Base-by-base conservation (phyloP, 2,888 invertebrate genomes). In the Odontothrips loti region DNA sequence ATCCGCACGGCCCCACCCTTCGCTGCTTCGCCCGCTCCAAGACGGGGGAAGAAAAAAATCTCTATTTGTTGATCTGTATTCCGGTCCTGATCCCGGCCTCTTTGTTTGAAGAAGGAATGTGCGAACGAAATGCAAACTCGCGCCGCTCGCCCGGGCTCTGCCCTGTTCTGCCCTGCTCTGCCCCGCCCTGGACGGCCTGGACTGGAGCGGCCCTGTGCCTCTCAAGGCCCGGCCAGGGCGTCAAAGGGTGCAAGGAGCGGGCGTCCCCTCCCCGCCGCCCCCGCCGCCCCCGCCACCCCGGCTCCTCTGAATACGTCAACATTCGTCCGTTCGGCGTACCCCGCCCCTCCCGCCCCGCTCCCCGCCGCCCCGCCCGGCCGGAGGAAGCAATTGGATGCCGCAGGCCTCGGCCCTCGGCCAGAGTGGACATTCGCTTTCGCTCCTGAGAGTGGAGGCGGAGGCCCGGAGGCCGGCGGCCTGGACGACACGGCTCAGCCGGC, bases 81-180 rank as follows among this genome's bases (percentile, higher is more conserved):
- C 68, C 68, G 68, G 68, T 75, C 68, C 68, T 75, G 68, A 75
- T 27, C 68, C 12, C 68, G 68, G 58, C 68, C 68, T 27, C 68
- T 75, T 75, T 75, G 68, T 75, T 75, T 75, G 68, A 27, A 75
- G 68, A 75, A 75, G 27, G 68, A 75, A 75, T 75, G 68, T 75
- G 68, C 68, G 68, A 75, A 75, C 68, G 68, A 75, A 75, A 75
- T 75, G 68, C 68, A 75, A 75, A 75, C 68, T 75, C 68, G 68
- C 58, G 6, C 58, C 58, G 17, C 11, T 17, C 51, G 15, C 9
- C 48, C 48, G 48, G 10, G 48, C 51, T 17, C 51, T 17, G 4
- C 51, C 51, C 51, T 17, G 4, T n/a, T n/a, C n/a, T n/a, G n/a
- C 51, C 9, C 51, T 17, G 4, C 51, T 6, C 8, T 17, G 8